Evolutionary conservation across 2,113 vertebrate species (phyloP).

Genomic region (Psettodes erumei): DNA sequence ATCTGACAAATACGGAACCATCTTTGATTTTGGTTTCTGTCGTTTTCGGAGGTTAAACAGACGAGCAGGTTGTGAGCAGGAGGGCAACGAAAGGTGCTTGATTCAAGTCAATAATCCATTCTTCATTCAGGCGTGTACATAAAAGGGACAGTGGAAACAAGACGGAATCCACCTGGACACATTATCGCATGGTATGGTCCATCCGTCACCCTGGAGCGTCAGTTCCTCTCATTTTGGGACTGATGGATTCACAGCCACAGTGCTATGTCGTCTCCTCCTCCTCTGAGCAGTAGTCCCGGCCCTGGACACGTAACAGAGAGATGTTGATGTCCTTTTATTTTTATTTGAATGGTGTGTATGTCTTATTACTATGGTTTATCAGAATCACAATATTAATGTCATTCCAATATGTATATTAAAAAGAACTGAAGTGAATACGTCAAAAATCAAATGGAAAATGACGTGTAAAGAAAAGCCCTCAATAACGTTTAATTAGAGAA

Average conservation of each 20-base stretch:
- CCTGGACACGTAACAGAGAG: slow-evolving; percentile 77
- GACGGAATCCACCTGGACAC: slow-evolving; percentile 1
- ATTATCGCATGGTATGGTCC: slow-evolving; percentile 22
- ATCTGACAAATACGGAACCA: not conserved
- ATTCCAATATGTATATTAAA: not conserved
- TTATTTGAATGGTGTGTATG: not conserved
- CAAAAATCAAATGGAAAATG: not conserved
- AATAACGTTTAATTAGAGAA: not conserved
- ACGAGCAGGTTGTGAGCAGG: slow-evolving; percentile 23
- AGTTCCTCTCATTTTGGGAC: slow-evolving; percentile 21
- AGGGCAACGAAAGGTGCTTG: slow-evolving; percentile 59
- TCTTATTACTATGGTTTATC: not conserved
- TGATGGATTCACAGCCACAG: not conserved
- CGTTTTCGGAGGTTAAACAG: slow-evolving; percentile 13
- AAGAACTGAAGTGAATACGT: not conserved
- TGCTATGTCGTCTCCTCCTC: slow-evolving; percentile 94
- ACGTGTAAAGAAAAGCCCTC: too few species aligned
- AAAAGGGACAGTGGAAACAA: slow-evolving; percentile 29
- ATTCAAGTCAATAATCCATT: slow-evolving; percentile 51
- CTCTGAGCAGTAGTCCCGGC: slow-evolving; percentile 97
- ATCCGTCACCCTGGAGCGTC: slow-evolving; percentile 20
- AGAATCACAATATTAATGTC: not conserved
- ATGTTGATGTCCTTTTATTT: not conserved
- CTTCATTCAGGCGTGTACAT: slow-evolving; percentile 39
- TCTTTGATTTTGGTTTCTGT: slow-evolving; percentile 13